These are phyloP conservation scores for Andricus curvator DNA, from an alignment of 2,888 invertebrate genomes.

Conservation along the genomic window DNA sequence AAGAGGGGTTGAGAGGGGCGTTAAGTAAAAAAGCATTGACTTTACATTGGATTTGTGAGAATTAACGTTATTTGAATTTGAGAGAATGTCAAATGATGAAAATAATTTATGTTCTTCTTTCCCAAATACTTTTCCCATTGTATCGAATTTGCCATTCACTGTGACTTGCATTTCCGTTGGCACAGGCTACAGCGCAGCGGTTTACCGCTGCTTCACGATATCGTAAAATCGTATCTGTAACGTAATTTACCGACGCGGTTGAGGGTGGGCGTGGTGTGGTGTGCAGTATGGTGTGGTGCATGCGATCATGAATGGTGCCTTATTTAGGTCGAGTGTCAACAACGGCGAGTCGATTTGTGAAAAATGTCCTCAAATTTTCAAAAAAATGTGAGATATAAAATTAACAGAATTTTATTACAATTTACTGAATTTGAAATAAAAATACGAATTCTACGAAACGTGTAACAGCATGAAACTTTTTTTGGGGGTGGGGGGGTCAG, in stretches of 20 bases:
- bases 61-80: too few relatives aligned
- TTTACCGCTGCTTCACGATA: constrained; percentile 25
- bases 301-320: constrained; percentile 62
- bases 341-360: constrained; percentile 50
- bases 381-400: too few relatives aligned
- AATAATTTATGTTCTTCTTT: too few relatives aligned
- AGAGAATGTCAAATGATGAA: too few relatives aligned
- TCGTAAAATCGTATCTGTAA: constrained; percentile 24
- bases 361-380: neutral
- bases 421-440: too few relatives aligned
- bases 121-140: constrained; percentile 2
- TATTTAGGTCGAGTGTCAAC: constrained; percentile 66
- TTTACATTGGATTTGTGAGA: too few relatives aligned
- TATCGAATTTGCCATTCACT: constrained; percentile 6
- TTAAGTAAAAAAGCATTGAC: too few relatives aligned
- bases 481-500: too few relatives aligned
- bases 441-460: too few relatives aligned
- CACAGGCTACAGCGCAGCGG: neutral
- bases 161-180: constrained; percentile 8
- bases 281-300: neutral
- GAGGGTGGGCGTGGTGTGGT: constrained; percentile 10
- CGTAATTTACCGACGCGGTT: constrained; percentile 13
- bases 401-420: too few relatives aligned
- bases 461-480: too few relatives aligned
- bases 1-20: too few relatives aligned